Percentiles rank a stretch among this genome's conserved stretches.
phyloP scores from a whole-genome alignment of 2,113 vertebrate species.

The Poeciliopsis turrubarensis region DNA sequence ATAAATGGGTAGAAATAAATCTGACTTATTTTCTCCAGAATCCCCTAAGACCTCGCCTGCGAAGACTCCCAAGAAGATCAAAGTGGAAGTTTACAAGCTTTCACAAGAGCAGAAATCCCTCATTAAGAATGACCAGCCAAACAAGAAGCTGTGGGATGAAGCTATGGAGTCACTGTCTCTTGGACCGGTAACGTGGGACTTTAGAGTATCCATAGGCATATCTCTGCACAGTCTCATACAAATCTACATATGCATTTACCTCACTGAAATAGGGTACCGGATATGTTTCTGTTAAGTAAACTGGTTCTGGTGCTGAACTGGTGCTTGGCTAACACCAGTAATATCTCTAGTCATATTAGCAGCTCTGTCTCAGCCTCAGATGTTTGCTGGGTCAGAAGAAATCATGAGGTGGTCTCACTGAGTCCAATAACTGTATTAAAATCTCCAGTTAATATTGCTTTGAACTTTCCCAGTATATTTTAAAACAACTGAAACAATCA shows the following conservation, averaged over 20 bases:
- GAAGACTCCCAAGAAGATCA: conserved; percentile 86
- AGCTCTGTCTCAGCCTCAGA: no score
- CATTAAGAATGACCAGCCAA: conserved; percentile 88
- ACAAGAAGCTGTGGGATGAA: conserved; percentile 93
- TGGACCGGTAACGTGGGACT: conserved; percentile 80
- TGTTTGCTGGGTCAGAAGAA: no score
- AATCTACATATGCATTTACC: not conserved
- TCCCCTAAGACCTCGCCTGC: conserved; percentile 65
- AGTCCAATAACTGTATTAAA: not conserved
- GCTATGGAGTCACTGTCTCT: conserved; percentile 88
- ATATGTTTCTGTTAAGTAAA: not conserved
- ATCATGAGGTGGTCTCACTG: not conserved
- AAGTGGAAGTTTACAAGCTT: conserved; percentile 90
- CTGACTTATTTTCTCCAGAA: conserved; percentile 24
- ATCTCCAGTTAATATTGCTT: not conserved
- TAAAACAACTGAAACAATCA: no score
- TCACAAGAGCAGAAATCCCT: conserved; percentile 86
- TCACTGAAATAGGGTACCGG: not conserved
- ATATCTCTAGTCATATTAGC: no score
- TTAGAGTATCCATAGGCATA: not conserved
- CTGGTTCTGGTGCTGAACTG: not conserved
- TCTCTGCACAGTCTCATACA: not conserved
- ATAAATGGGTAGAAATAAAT: not conserved
- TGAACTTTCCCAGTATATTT: no score
- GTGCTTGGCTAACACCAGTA: not conserved